Base-by-base conservation (phyloP, 2,888 invertebrate species). In the Erpobdella octoculata region DNA sequence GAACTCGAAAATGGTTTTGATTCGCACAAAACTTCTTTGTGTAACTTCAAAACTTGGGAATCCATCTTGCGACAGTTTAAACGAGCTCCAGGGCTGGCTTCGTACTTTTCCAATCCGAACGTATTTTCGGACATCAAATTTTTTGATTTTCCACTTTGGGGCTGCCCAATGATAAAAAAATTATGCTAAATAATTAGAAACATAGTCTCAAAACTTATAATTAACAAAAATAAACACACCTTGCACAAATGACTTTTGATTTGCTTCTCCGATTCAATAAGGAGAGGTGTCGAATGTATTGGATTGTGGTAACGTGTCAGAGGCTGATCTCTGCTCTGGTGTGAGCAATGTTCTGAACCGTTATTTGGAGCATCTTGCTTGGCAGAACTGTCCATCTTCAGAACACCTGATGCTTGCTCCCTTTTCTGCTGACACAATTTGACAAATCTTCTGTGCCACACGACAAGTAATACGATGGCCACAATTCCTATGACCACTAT, bases 361-460 rank as follows among this genome's bases (percentile, higher is more conserved):
- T 62, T 62, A 35, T 62, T 62, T 9, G 31, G 62, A 18, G 12
- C 31, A 9, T 62, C 62, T 6, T 1, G n/a, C 5, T 62, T 62
- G 1, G 62, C n/a, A 5, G 62, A 6, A 8, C n/a, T 2, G 9
- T 62, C 62, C 31, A 9, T 5, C 31, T 62, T 62, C 62, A 9
- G n/a, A n/a, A 62, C 31, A 35, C 33, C 5, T 1, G 31, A 28
- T 35, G 31, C 12, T 35, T 62, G 62, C 33, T 62, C 62, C 25
- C 35, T 62, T 15, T 62, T 62, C 35, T 62, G 62, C 6, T 35
- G 28, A 31, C 62, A 62, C 35, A 31, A 12, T 12, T n/a, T 31
- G 12, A 62, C 62, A 18, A 62, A 62, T 18, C 35, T 62, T 21
- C 69, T 87, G 69, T 88, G 80, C 79, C 81, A 81, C 15, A 80